Conservation (phyloP, 1,140 invertebrate species). For the Diachasmimorpha longicaudata region DNA sequence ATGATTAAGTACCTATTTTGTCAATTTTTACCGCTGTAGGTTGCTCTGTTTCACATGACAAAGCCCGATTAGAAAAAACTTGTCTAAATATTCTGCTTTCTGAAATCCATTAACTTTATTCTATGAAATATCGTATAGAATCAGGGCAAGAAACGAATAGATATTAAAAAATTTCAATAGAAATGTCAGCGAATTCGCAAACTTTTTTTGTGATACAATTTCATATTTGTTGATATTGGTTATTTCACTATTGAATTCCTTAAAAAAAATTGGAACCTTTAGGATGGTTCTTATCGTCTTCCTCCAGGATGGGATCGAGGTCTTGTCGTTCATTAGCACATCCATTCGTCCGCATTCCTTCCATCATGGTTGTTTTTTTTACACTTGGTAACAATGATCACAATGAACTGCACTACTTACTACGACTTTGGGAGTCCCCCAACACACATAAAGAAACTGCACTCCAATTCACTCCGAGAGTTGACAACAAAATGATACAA, state of each 20-base stretch:
- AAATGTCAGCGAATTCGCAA: neutral
- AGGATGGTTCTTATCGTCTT: constrained; percentile 41
- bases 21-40: too few relatives aligned
- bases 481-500: neutral
- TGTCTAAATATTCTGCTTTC: too few relatives aligned
- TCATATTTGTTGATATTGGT: too few relatives aligned
- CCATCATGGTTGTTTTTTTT: constrained; percentile 28
- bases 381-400: neutral
- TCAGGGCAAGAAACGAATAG: too few relatives aligned
- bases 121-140: too few relatives aligned
- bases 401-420: neutral
- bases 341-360: constrained; percentile 33
- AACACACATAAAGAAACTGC: neutral
- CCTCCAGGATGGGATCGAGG: constrained; percentile 48
- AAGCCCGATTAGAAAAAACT: too few relatives aligned
- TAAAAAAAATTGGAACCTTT: constrained; percentile 37
- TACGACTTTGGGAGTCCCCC: neutral
- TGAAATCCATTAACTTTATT: too few relatives aligned
- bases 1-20: too few relatives aligned
- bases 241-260: neutral
- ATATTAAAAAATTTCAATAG: too few relatives aligned
- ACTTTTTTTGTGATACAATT: too few relatives aligned
- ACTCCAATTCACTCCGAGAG: neutral
- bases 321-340: constrained; percentile 39
- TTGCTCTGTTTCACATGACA: too few relatives aligned